Percentiles rank a stretch among this genome's conserved stretches.
Conservation (phyloP, 2,113 vertebrate species). For the Gobiocypris rarus region DNA sequence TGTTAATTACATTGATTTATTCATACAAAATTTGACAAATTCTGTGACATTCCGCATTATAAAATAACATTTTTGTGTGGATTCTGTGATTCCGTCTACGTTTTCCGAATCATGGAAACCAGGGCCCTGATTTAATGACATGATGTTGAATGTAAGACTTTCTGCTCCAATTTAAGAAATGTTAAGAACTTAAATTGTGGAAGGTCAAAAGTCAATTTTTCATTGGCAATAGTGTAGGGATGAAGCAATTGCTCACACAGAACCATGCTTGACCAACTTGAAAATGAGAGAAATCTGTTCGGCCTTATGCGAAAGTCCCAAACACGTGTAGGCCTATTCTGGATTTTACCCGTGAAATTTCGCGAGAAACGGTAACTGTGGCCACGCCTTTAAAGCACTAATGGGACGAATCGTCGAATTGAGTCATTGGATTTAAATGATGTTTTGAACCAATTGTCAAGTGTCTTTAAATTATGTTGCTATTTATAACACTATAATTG, state of each 20-base stretch:
- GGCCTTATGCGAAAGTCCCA: neutral
- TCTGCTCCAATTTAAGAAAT: too few species aligned
- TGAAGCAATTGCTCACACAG: too few species aligned
- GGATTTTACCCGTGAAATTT: neutral
- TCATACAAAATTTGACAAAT: too few species aligned
- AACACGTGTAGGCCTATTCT: neutral
- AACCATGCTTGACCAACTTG: neutral
- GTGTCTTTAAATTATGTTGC: neutral
- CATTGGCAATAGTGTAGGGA: neutral
- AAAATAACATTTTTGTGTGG: too few species aligned
- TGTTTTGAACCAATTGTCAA: neutral
- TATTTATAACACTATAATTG: too few species aligned
- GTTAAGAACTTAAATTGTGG: neutral
- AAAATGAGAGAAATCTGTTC: neutral
- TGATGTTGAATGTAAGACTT: too few species aligned
- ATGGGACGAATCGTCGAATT: neutral
- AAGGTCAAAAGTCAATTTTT: neutral
- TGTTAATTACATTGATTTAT: too few species aligned
- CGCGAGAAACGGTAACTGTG: neutral
- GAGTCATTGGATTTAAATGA: neutral
- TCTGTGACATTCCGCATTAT: too few species aligned
- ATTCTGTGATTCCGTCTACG: too few species aligned
- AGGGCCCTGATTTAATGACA: too few species aligned
- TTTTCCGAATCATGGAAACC: too few species aligned
- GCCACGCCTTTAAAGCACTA: neutral